phyloP scores from a whole-genome alignment of 92 coral and sea anemone species.

The Palythoa caribaeorum region DNA sequence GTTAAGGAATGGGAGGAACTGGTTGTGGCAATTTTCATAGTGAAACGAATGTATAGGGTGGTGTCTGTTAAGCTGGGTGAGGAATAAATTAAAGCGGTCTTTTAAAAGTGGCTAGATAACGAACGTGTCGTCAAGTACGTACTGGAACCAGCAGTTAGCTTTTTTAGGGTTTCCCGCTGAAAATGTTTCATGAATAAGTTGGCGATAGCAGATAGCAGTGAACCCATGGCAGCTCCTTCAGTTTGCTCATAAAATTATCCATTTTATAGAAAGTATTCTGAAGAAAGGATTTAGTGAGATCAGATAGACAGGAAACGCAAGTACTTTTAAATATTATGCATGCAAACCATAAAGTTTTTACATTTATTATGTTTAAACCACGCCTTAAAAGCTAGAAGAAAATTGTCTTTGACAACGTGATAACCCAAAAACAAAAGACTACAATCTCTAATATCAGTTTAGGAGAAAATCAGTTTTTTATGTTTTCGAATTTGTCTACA shows the following conservation, averaged over 20 bases:
- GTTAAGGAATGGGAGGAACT: not conserved
- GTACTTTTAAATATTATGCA: no score
- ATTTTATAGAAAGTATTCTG: not conserved
- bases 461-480: no score
- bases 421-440: no score
- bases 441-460: no score
- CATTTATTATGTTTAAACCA: no score
- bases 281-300: not conserved
- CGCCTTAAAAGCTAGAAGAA: no score
- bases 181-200: not conserved
- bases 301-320: not conserved
- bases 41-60: not conserved
- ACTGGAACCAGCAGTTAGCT: not conserved
- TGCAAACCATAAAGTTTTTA: no score
- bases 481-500: no score
- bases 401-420: no score
- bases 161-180: not conserved
- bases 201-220: not conserved
- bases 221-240: not conserved
- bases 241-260: not conserved
- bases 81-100: not conserved
- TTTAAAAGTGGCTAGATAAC: not conserved
- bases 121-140: not conserved
- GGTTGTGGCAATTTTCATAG: conserved; percentile 16
- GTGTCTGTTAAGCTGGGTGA: not conserved